Base-by-base conservation (phyloP, 2,113 vertebrate species). In the Saccopteryx leptura region DNA sequence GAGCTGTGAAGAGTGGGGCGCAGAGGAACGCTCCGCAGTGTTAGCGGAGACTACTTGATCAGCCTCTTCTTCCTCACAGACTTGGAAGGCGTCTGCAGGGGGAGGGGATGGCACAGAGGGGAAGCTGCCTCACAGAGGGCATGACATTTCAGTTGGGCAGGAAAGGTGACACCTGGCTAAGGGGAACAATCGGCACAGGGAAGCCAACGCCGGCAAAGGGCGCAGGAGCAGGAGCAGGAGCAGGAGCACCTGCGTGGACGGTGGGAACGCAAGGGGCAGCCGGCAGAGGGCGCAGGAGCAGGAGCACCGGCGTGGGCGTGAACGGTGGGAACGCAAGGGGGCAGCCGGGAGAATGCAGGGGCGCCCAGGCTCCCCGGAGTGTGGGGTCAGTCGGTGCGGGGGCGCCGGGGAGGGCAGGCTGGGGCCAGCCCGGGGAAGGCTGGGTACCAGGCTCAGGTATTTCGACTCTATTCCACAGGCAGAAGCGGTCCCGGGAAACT, bases 151-250 rank as follows among this genome's bases (percentile, higher is more conserved):
- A 65, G 13, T 68, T 79, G 83, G 83, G n/a, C 79, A 31, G 26
- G 52, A 76, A 83, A 80, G 72, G 31, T 94, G 61, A 72, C 21
- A 78, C 94, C 96, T 96, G 90, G 66, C 85, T 5, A 52, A 92
- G 33, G 46, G 18, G 74, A 91, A 87, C 50, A 63, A 24, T n/a
- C 65, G 19, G 82, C 74, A 23, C 48, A 68, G 56, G 58, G 66
- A 95, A 93, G 72, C 4, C 2, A 12, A 82, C 5, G 60, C 28
- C 12, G 68, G 28, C 23, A 19, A 58, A 71, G 4, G 33, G 31
- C 84, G n/a, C 1, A 61, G 81, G 68, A 21, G 4, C 15, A 39
- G 7, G 24, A 72, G 12, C 33, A 26, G 56, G 52, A 33, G 46
- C 19, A 28, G 31, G n/a, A 72, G 39, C 39, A 39, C 39, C 39